Base-by-base conservation (phyloP, 2,113 vertebrate genomes). In the Sinocyclocheilus anshuiensis region DNA sequence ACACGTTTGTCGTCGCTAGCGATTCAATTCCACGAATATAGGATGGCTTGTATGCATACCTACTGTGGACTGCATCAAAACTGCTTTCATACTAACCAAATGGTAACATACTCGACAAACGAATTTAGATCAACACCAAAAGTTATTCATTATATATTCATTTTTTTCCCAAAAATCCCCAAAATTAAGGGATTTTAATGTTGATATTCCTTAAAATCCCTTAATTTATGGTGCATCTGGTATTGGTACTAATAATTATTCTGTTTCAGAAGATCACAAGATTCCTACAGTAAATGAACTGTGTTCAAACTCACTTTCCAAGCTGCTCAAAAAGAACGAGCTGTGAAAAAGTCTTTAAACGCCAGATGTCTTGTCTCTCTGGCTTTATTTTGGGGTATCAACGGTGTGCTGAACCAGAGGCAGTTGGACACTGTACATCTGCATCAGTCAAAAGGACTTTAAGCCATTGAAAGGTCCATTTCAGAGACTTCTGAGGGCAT, bases 381-480 rank as follows among this genome's bases (percentile, higher is more conserved):
- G 42, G 61, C 16, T 50, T 81, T 24, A 57, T 33, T 16, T 42
- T 6, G 29, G 26, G 20, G 29, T 4, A 24, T 57, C 24, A 74
- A 55, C 2, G 22, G 18, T n/a, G 33, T 22, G 50, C 20, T 74
- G 12, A 82, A 81, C 39, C 16, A 65, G 26, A 72, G 29, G 11
- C 65, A 59, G 48, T 22, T 33, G 61, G 80, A 82, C 39, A 69
- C 39, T 39, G 65, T 72, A 36, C 65, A 55, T 71, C 24, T 71
- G 15, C 63, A 83, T 82, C 80, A 57, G 50, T 55, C 80, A 82
- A 71, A 82, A 33, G 2, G 45, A 82, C 45, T 82, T 82, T 36
- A 69, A 48, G 1, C 26, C 80, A 59, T 15, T 74, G 81, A 84
- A 74, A 12, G 15, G 1, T 24, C 4, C 12, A 33, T 63, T 61